Percentiles rank a stretch among this genome's conserved stretches.
Evolutionary conservation across 2,797 vertebrate species (phyloP).

Genomic region (Ciconia nigra): DNA sequence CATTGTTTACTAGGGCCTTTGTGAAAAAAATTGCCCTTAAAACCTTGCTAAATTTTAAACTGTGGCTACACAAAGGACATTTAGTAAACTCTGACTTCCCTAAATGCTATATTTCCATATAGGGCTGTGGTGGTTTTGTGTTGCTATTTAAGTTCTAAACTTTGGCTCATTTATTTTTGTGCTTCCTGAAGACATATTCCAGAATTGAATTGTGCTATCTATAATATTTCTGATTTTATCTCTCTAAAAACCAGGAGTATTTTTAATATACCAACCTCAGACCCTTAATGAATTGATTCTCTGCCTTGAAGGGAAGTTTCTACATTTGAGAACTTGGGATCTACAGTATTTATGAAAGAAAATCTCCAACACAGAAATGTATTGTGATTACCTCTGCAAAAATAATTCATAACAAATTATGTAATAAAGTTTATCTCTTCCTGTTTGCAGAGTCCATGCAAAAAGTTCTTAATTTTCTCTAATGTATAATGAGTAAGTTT

Average conservation of each 20-base stretch:
- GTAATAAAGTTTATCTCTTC: neutral
- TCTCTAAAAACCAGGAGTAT: neutral
- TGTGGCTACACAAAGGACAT: neutral
- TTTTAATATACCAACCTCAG: neutral
- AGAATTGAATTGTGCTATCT: neutral
- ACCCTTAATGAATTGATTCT: neutral
- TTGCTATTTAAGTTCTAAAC: neutral
- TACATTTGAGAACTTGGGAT: neutral
- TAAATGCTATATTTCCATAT: neutral
- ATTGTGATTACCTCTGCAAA: neutral
- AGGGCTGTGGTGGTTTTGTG: neutral
- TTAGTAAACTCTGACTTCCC: neutral
- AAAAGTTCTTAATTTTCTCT: neutral
- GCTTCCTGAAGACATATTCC: neutral
- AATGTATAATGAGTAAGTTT: neutral
- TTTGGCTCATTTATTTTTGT: neutral
- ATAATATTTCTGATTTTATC: neutral
- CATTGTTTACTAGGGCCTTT: neutral
- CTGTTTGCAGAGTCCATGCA: neutral
- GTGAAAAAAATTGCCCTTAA: neutral
- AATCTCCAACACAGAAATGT: neutral
- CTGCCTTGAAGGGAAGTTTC: neutral
- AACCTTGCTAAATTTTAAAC: neutral
- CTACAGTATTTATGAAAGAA: neutral
- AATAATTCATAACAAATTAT: neutral